Percentiles rank a stretch among this genome's conserved stretches.
Evolutionary conservation across 1,140 invertebrate species (phyloP).

Genomic region (Cyrtorhinus lividipennis): DNA sequence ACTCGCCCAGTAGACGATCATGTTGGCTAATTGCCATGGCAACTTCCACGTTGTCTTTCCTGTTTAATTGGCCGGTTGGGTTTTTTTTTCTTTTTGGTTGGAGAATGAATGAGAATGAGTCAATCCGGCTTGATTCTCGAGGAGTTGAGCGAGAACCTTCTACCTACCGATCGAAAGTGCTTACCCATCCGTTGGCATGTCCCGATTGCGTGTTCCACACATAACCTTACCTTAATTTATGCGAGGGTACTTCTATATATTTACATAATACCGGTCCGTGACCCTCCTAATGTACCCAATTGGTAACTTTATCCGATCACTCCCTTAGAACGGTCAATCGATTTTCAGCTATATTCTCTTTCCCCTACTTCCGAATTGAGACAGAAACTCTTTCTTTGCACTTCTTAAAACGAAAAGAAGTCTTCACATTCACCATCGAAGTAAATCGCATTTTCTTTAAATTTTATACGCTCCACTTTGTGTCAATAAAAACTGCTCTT

Average conservation of each 20-base stretch:
- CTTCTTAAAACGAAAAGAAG: too few species aligned
- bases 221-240: constrained; percentile 11
- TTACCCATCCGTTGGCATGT: constrained; percentile 8
- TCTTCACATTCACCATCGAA: too few species aligned
- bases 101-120: too few species aligned
- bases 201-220: constrained; percentile 7
- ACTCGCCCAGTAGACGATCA: too few species aligned
- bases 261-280: constrained; percentile 13
- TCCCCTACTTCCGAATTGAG: not conserved
- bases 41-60: too few species aligned
- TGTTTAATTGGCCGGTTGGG: too few species aligned
- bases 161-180: not conserved
- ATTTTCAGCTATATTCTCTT: not conserved
- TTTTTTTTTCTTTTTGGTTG: too few species aligned
- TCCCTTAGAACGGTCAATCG: not conserved
- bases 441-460: too few species aligned
- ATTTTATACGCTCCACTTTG: too few species aligned
- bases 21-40: too few species aligned
- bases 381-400: too few species aligned
- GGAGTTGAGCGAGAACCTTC: not conserved
- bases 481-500: too few species aligned
- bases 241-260: constrained; percentile 4
- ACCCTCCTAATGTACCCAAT: constrained; percentile 10
- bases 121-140: not conserved
- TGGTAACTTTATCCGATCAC: constrained; percentile 12